phyloP scores from a whole-genome alignment of 1,140 invertebrate species.

The Cecropterus lyciades region DNA sequence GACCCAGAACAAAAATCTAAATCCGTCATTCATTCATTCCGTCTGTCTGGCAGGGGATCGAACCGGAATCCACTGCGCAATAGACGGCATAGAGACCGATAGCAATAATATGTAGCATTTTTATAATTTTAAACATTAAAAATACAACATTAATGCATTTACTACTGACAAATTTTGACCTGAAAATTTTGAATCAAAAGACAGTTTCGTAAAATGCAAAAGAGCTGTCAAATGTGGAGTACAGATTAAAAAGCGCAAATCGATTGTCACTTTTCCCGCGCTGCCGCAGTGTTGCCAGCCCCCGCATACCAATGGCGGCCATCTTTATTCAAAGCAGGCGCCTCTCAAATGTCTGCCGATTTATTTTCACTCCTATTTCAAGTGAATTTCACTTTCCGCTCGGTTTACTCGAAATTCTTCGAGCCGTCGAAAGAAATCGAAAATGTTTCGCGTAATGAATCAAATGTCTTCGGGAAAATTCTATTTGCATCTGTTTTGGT shows the following conservation, averaged over 20 bases:
- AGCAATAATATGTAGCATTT: too few relatives aligned
- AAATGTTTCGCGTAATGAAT: constrained; percentile 40
- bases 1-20: too few relatives aligned
- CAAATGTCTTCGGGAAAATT: constrained; percentile 36
- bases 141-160: not conserved
- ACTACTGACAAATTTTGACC: not conserved
- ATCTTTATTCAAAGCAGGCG: constrained; percentile 54
- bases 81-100: too few relatives aligned
- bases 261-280: constrained; percentile 36
- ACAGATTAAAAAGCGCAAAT: constrained; percentile 35
- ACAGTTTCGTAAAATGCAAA: not conserved
- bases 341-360: constrained; percentile 54
- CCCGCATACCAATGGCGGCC: constrained; percentile 46
- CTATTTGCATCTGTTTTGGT: constrained; percentile 32
- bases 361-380: constrained; percentile 61
- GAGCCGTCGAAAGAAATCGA: constrained; percentile 53
- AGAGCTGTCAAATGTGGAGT: constrained; percentile 27
- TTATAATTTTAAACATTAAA: too few relatives aligned
- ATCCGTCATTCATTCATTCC: too few relatives aligned
- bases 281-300: constrained; percentile 36
- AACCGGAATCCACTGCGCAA: too few relatives aligned
- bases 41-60: too few relatives aligned
- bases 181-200: not conserved
- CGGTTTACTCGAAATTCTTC: constrained; percentile 52
- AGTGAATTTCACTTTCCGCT: constrained; percentile 60